Conservation (phyloP, 2,888 invertebrate genomes). For the Euclidia mi region DNA sequence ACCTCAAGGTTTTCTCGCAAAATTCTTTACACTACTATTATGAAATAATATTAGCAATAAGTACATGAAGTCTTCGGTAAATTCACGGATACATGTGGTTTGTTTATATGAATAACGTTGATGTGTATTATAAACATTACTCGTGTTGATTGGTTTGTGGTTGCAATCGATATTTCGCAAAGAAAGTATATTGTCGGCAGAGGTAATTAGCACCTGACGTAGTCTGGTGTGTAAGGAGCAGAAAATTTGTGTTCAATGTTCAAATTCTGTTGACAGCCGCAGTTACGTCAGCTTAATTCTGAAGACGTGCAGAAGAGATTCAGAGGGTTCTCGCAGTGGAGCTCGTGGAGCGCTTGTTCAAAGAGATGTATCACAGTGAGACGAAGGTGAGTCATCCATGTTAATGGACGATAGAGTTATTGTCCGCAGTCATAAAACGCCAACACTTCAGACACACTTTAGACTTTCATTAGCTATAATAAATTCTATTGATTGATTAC, state of each 20-base stretch:
- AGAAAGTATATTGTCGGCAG: slow-evolving; percentile 24
- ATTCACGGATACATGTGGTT: slow-evolving; percentile 22
- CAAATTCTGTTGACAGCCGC: slow-evolving; percentile 52
- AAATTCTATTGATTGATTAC: slow-evolving; percentile 1
- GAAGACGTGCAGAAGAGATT: slow-evolving; percentile 78
- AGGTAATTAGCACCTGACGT: slow-evolving; percentile 8
- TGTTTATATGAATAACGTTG: slow-evolving; percentile 41
- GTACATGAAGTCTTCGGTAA: slow-evolving; percentile 33
- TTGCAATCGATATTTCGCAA: slow-evolving; percentile 14
- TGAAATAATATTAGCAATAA: slow-evolving; percentile 33
- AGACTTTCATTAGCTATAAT: background rate
- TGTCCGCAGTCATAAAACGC: too few relatives aligned
- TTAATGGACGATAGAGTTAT: background rate
- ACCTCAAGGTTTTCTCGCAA: slow-evolving; percentile 1
- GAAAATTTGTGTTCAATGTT: slow-evolving; percentile 19
- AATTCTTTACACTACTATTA: slow-evolving; percentile 20
- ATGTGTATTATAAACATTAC: slow-evolving; percentile 35
- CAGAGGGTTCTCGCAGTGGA: slow-evolving; percentile 94
- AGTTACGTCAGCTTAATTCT: slow-evolving; percentile 65
- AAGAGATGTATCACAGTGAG: slow-evolving; percentile 94
- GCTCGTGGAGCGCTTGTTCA: slow-evolving; percentile 95
- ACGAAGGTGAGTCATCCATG: slow-evolving; percentile 89
- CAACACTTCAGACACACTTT: background rate
- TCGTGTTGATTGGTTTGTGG: slow-evolving; percentile 27
- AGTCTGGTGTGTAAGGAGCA: slow-evolving; percentile 19